Conservation (phyloP, 2,797 vertebrate genomes). For the Acrossocheilus wenchowensis region DNA sequence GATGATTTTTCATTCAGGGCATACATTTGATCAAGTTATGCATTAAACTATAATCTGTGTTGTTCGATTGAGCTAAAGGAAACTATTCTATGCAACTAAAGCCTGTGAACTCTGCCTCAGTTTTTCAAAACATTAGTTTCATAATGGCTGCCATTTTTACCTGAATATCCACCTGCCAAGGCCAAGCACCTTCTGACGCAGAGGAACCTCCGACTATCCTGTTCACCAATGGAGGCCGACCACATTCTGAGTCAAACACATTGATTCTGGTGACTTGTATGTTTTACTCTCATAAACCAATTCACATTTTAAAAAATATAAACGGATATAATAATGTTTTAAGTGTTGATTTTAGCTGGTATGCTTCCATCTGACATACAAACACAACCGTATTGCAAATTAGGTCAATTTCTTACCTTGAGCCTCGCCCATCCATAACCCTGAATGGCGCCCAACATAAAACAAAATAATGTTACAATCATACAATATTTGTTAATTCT, state of each 20-base stretch:
- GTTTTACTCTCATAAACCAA: neutral
- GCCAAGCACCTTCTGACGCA: constrained; percentile 73
- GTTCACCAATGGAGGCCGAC: constrained; percentile 64
- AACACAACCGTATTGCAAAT: neutral
- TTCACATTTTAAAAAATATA: neutral
- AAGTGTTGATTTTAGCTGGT: neutral
- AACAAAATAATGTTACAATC: neutral
- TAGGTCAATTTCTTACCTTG: constrained; percentile 55
- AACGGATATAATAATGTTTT: neutral
- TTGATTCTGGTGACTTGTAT: neutral
- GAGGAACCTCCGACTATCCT: constrained; percentile 77
- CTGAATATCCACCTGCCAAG: constrained; percentile 82
- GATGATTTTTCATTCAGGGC: too few relatives aligned
- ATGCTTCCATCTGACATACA: neutral
- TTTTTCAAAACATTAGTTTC: neutral
- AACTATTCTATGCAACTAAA: neutral
- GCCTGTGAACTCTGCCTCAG: neutral
- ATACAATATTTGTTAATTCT: neutral
- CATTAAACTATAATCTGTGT: neutral
- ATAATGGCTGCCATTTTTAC: constrained; percentile 56
- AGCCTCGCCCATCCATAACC: constrained; percentile 56
- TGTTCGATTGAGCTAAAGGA: neutral
- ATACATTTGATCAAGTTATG: neutral
- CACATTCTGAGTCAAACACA: constrained; percentile 69
- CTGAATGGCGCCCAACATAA: constrained; percentile 26